These are phyloP conservation scores for Pteropus rufus DNA, from an alignment of 2,797 vertebrate genomes.

Conservation along the genomic window DNA sequence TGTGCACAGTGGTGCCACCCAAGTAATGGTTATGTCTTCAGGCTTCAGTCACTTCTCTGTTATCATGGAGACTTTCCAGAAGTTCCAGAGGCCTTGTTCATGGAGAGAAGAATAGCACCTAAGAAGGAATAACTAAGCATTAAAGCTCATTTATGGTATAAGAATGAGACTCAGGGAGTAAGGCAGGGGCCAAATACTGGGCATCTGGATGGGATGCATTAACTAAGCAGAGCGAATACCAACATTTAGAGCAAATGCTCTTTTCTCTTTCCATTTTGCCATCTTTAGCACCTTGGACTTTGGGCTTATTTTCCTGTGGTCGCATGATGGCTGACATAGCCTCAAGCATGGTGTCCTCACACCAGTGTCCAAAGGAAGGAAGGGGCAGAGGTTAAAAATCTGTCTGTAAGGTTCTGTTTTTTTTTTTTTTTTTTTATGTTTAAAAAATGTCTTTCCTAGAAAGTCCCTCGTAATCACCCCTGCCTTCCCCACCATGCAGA, in stretches of 20 bases:
- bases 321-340: neutral
- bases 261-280: neutral
- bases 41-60: neutral
- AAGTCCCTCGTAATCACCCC: neutral
- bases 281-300: neutral
- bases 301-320: neutral
- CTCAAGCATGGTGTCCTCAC: neutral
- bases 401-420: neutral
- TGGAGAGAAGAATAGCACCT: neutral
- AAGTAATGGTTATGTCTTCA: neutral
- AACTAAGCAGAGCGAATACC: neutral
- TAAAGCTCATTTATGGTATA: neutral
- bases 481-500: neutral
- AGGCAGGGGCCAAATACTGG: neutral
- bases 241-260: neutral
- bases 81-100: neutral
- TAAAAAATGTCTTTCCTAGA: neutral
- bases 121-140: neutral
- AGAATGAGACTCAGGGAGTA: neutral
- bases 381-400: neutral
- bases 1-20: neutral
- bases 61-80: neutral
- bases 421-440: neutral
- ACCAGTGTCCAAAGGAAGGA: neutral
- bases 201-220: neutral